These are phyloP conservation scores for Pangasius djambal DNA, from an alignment of 2,797 vertebrate genomes.

Conservation along the genomic window DNA sequence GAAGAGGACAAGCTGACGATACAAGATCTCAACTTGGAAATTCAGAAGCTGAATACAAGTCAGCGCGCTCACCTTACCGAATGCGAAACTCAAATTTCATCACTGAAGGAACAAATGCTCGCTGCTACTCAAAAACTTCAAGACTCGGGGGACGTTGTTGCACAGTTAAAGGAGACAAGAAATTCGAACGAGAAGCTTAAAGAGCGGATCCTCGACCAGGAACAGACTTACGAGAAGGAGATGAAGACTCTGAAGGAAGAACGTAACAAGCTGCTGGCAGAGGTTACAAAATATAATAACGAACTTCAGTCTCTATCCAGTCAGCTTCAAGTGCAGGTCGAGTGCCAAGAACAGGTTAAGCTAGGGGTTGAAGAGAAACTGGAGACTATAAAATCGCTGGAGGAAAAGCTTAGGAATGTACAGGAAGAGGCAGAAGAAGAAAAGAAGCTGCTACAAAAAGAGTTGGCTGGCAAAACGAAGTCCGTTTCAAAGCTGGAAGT, in stretches of 20 bases:
- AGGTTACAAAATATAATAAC: conserved; percentile 71
- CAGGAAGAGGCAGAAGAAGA: conserved; percentile 69
- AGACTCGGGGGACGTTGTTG: conserved; percentile 69
- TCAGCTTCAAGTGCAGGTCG: conserved; percentile 68
- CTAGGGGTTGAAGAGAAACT: conserved; percentile 71
- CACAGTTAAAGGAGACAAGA: conserved; percentile 71
- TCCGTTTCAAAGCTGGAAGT: conserved; percentile 71
- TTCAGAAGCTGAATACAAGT: conserved; percentile 70
- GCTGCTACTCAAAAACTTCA: conserved; percentile 70
- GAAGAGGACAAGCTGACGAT: conserved; percentile 73
- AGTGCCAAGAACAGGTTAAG: conserved; percentile 65
- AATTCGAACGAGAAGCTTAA: conserved; percentile 68
- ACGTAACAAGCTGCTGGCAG: conserved; percentile 76
- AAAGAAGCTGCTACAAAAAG: conserved; percentile 70
- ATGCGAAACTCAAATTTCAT: conserved; percentile 76
- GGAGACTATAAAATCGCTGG: conserved; percentile 72
- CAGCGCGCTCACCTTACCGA: conserved; percentile 76
- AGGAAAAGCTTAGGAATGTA: conserved; percentile 68
- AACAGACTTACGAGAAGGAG: conserved; percentile 77
- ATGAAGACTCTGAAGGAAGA: conserved; percentile 81
- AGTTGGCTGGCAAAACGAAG: conserved; percentile 73
- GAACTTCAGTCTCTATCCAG: conserved; percentile 73
- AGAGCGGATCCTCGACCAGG: conserved; percentile 70
- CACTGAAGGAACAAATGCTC: conserved; percentile 80
- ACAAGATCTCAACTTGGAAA: conserved; percentile 75